phyloP scores from a whole-genome alignment of 1,140 invertebrate species.

The Procambarus clarkii region DNA sequence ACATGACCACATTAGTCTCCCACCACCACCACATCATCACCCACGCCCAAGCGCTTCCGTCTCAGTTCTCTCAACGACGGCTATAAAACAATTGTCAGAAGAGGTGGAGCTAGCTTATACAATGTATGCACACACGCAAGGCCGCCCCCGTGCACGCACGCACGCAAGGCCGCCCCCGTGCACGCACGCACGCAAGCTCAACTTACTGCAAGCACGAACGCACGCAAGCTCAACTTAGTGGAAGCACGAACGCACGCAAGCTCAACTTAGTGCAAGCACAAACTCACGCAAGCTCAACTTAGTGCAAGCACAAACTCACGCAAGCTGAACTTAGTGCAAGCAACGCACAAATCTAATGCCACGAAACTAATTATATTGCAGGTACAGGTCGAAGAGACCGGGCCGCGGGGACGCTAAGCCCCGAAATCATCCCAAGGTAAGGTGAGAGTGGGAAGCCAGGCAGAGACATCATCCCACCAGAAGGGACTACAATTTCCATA shows the following conservation, averaged over 20 bases:
- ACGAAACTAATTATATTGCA: too few species aligned
- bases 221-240: neutral
- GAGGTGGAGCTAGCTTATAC: neutral
- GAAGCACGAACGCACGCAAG: neutral
- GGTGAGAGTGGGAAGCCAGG: too few species aligned
- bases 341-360: too few species aligned
- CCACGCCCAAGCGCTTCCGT: neutral
- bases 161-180: too few species aligned
- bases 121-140: neutral
- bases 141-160: neutral
- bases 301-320: neutral
- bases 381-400: too few species aligned
- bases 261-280: neutral
- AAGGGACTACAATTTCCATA: too few species aligned
- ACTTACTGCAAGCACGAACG: neutral
- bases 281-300: neutral
- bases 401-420: too few species aligned
- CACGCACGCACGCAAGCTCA: neutral
- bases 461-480: too few species aligned
- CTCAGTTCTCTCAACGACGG: neutral
- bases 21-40: neutral
- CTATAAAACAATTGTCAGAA: neutral
- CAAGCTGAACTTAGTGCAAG: too few species aligned
- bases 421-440: too few species aligned
- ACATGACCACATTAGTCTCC: too few species aligned